Evolutionary conservation across 30 jellyfish, hydroid and myxozoan species (phyloP), one percentile per base, ranked within the genome.

Genomic region (Sanderia malayensis): DNA sequence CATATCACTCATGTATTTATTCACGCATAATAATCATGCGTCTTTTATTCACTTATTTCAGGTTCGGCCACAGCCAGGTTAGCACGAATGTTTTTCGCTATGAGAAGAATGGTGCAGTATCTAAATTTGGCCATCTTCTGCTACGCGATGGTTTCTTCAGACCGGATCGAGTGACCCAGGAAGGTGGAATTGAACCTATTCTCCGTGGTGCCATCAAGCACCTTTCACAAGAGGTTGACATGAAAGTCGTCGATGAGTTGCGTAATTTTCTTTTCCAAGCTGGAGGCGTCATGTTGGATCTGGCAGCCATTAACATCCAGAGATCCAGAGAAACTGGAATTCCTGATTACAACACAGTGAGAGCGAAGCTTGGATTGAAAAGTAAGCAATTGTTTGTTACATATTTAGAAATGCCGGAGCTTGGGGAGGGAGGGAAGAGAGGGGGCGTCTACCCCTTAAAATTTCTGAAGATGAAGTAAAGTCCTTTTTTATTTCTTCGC

Each of bases 41-140:
- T 24, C 46, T 28, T 61, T 61, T 61, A 8, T 2, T 34, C 32
- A 59, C 29, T 17, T 31, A 0, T 68, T 60, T 30, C 57, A 81
- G 93, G 49, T 69, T 69, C 60, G 93, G 93, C 19, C 93, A 81
- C 31, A 55, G 79, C 4, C 93, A 81, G 63, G 47, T 81, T 46
- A 81, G 57, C 34, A 8, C 67, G 4, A 30, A 23, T 8, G 74
- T 81, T 2, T 31, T 81, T 58, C 67, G 93, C 0, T 61, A 67
- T 44, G 60, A 81, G 27, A 33, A 60, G 45, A 61, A 69, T 29
- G 67, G 65, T 13, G 52, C 52, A 37, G 13, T 37, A 37, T 37
- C 52, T 13, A 6, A 13, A 6, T 37, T 37, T 37, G 52, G 52
- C 13, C 6, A 37, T 37, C 52, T 37, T 6, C 52, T 37, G 52